These are phyloP conservation scores for Dryadula phaetusa DNA, from an alignment of 2,888 invertebrate species.

Conservation along the genomic window DNA sequence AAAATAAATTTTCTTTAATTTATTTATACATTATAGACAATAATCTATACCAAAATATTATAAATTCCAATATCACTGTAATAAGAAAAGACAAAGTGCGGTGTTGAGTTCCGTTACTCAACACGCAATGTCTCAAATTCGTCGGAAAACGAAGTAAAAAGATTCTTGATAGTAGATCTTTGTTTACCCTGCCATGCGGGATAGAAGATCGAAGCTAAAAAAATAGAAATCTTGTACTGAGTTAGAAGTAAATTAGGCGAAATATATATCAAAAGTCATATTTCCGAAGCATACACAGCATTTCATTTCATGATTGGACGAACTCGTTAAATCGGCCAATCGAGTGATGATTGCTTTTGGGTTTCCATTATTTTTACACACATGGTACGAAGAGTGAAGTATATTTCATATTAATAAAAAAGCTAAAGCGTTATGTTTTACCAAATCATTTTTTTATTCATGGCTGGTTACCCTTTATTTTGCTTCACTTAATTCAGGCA, in stretches of 20 bases:
- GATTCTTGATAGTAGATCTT: too few species aligned
- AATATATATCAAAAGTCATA: constrained; percentile 7
- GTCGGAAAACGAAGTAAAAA: too few species aligned
- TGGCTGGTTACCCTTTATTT: background rate
- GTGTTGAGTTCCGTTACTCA: too few species aligned
- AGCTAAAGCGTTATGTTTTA: background rate
- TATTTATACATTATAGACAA: too few species aligned
- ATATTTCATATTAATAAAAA: constrained; percentile 11
- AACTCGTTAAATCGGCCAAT: constrained; percentile 38
- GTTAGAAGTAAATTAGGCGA: background rate
- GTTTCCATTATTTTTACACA: constrained; percentile 38
- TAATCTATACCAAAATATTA: too few species aligned
- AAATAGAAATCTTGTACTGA: background rate
- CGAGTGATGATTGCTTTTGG: constrained; percentile 38
- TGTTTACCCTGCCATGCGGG: too few species aligned
- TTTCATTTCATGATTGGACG: constrained; percentile 39
- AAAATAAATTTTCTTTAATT: too few species aligned
- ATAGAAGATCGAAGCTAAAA: too few species aligned
- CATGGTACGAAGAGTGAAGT: background rate
- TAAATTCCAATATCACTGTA: too few species aligned
- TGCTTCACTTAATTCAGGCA: background rate
- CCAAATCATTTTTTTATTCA: constrained; percentile 2
- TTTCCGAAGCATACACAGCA: constrained; percentile 19
- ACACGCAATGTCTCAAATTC: too few species aligned
- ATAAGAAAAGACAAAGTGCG: too few species aligned